Percentiles rank a stretch among this genome's conserved stretches.
Evolutionary conservation across 1,140 invertebrate genomes (phyloP).

Genomic region (Drosophila asahinai): DNA sequence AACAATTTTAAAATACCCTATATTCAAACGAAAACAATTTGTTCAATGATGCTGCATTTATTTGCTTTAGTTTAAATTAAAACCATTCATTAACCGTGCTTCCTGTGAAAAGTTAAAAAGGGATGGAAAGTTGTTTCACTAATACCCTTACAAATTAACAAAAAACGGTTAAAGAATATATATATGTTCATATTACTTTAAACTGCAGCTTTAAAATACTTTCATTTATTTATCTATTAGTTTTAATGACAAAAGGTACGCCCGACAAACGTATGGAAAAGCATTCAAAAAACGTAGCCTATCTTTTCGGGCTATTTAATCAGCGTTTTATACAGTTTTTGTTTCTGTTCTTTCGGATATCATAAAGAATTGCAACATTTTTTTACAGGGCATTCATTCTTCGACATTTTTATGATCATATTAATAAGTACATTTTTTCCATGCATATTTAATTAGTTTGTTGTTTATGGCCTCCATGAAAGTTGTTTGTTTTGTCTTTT

Average conservation of each 20-base stretch:
- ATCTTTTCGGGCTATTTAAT: conserved; percentile 20
- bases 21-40: neutral
- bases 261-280: neutral
- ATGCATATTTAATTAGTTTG: conserved; percentile 76
- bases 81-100: conserved; percentile 14
- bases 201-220: conserved; percentile 5
- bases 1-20: neutral
- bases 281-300: neutral
- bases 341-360: neutral
- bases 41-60: neutral
- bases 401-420: conserved; percentile 25
- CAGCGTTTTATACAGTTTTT: conserved; percentile 4
- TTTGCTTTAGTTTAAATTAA: conserved; percentile 4
- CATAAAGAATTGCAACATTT: neutral
- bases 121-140: neutral
- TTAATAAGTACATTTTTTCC: conserved; percentile 32
- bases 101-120: neutral
- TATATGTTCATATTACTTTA: conserved; percentile 4
- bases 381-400: conserved; percentile 38
- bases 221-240: too few species aligned
- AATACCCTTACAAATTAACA: neutral
- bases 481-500: conserved; percentile 37
- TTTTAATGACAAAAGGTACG: conserved; percentile 5
- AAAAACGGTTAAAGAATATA: neutral
- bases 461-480: conserved; percentile 65